These are phyloP conservation scores for Helostoma temminkii DNA, from an alignment of 2,797 vertebrate species.

Conservation along the genomic window DNA sequence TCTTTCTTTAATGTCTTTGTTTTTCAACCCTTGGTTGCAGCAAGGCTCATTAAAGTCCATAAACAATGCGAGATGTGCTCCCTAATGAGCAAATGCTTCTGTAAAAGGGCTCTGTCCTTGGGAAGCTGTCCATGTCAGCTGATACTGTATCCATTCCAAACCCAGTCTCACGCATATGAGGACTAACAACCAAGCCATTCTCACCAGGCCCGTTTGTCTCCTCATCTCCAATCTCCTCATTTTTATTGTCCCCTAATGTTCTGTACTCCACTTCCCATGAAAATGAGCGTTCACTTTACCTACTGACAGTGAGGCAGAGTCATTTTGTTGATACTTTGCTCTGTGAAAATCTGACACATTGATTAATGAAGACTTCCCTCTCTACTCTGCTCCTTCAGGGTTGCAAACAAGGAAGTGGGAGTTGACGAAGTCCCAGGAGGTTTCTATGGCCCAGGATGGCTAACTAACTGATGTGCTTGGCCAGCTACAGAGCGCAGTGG, in stretches of 20 bases:
- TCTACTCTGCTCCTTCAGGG: slow-evolving; percentile 26
- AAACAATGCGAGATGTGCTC: slow-evolving; percentile 80
- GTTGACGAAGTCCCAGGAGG: slow-evolving; percentile 55
- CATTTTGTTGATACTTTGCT: slow-evolving; percentile 48
- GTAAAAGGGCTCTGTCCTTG: slow-evolving; percentile 78
- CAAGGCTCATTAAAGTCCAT: slow-evolving; percentile 83
- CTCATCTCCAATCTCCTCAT: slow-evolving; percentile 41
- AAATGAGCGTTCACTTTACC: slow-evolving; percentile 40
- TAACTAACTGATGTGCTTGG: slow-evolving; percentile 59
- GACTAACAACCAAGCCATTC: slow-evolving; percentile 75
- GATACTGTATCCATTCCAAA: slow-evolving; percentile 61
- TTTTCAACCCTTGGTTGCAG: slow-evolving; percentile 59
- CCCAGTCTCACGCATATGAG: slow-evolving; percentile 53
- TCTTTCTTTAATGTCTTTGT: slow-evolving; percentile 74
- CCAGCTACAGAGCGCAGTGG: slow-evolving; percentile 29
- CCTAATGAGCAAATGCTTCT: slow-evolving; percentile 81
- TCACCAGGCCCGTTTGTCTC: slow-evolving; percentile 57
- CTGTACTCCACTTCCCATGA: slow-evolving; percentile 67
- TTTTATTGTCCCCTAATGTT: slow-evolving; percentile 62
- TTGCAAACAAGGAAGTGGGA: slow-evolving; percentile 49
- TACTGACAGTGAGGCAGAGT: slow-evolving; percentile 34
- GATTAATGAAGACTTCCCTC: slow-evolving; percentile 64
- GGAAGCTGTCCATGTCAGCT: slow-evolving; percentile 75
- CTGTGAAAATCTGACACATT: slow-evolving; percentile 54
- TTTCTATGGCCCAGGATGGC: slow-evolving; percentile 58